Evolutionary conservation across 2,797 vertebrate species (phyloP).

Genomic region (Sebastes nivosus): DNA sequence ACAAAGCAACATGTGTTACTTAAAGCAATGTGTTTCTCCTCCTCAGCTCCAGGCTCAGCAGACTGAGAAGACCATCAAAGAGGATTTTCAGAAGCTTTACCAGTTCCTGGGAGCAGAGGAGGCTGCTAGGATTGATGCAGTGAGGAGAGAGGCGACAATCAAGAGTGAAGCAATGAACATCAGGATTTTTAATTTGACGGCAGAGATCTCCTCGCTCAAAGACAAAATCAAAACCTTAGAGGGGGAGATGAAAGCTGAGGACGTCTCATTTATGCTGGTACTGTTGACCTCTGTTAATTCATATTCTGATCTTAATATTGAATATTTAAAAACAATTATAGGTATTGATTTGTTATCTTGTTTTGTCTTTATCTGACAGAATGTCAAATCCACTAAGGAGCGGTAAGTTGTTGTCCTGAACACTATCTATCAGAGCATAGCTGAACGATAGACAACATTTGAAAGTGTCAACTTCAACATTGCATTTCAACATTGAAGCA

Average conservation of each 20-base stretch:
- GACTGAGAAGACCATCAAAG: conserved; percentile 35
- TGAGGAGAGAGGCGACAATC: conserved; percentile 7
- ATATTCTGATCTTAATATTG: not conserved
- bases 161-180: conserved; percentile 23
- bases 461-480: not conserved
- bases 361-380: conserved; percentile 18
- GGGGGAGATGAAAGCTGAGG: not conserved
- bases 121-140: conserved; percentile 11
- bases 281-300: not conserved
- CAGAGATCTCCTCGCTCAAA: conserved; percentile 16
- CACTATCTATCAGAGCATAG: not conserved
- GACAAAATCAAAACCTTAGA: not conserved
- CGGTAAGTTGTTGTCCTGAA: conserved; percentile 1
- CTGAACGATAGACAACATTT: not conserved
- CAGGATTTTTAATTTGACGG: not conserved
- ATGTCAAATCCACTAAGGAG: not conserved
- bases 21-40: not conserved
- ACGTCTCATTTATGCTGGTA: conserved; percentile 47
- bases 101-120: conserved; percentile 48
- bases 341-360: not conserved
- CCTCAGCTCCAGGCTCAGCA: conserved; percentile 45
- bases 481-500: fast-evolving
- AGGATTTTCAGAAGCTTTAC: conserved; percentile 44
- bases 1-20: not conserved
- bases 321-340: fast-evolving